Conservation (phyloP, 2,113 vertebrate genomes). For the Stegostoma tigrinum region DNA sequence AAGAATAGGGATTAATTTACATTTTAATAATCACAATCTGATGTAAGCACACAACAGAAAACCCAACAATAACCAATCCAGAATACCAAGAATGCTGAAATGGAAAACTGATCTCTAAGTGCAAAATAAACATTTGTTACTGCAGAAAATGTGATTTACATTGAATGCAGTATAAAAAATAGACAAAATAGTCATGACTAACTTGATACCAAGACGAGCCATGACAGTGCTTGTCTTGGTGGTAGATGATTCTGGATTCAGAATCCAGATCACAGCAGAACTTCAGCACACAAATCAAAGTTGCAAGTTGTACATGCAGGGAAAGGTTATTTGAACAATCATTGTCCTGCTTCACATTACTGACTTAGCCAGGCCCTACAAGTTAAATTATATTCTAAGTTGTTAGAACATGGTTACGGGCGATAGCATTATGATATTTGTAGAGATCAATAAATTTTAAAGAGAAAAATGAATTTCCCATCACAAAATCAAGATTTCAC, state of each 20-base stretch:
- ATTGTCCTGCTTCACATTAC: not conserved
- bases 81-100: not conserved
- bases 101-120: not conserved
- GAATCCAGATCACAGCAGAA: no score
- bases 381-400: not conserved
- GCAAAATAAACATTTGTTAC: not conserved
- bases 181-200: not conserved
- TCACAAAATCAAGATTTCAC: no score
- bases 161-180: not conserved
- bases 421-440: no score
- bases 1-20: not conserved
- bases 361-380: not conserved
- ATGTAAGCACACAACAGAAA: not conserved
- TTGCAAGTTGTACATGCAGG: not conserved
- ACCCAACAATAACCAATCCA: not conserved
- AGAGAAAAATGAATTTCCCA: no score
- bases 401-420: not conserved
- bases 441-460: no score
- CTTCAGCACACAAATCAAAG: not conserved
- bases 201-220: no score
- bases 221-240: no score
- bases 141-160: not conserved
- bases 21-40: not conserved
- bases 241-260: no score
- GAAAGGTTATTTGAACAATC: not conserved